phyloP scores from a whole-genome alignment of 2,797 vertebrate species.

The Dryobates pubescens region DNA sequence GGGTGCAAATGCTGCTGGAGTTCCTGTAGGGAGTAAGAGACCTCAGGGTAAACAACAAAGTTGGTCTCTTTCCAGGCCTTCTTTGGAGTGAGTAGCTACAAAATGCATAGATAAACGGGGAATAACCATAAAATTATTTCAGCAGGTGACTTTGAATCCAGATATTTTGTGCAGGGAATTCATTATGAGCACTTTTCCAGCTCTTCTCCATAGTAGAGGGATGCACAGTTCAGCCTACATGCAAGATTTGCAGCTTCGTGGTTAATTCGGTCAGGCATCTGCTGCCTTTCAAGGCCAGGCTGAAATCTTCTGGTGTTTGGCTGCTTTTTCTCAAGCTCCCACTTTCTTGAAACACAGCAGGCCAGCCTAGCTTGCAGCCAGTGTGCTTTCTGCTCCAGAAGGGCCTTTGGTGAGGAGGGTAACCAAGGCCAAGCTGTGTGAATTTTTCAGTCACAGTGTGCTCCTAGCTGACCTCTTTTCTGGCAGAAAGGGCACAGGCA shows the following conservation, averaged over 20 bases:
- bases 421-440: neutral
- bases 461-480: neutral
- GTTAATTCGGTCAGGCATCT: neutral
- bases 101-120: neutral
- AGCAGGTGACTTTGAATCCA: neutral
- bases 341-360: fast-evolving
- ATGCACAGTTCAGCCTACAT: neutral
- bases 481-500: neutral
- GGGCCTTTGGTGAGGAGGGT: neutral
- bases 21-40: neutral
- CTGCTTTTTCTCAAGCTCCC: neutral
- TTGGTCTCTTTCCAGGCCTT: neutral
- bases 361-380: neutral
- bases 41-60: neutral
- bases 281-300: neutral
- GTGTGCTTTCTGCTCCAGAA: neutral
- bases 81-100: neutral
- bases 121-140: neutral
- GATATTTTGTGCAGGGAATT: neutral
- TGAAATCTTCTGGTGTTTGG: neutral
- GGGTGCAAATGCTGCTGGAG: neutral
- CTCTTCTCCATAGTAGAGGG: neutral
- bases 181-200: neutral
- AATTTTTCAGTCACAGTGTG: neutral
- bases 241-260: neutral